phyloP scores from a whole-genome alignment of 1,140 invertebrate genomes.

The Aphelenchoides fujianensis region DNA sequence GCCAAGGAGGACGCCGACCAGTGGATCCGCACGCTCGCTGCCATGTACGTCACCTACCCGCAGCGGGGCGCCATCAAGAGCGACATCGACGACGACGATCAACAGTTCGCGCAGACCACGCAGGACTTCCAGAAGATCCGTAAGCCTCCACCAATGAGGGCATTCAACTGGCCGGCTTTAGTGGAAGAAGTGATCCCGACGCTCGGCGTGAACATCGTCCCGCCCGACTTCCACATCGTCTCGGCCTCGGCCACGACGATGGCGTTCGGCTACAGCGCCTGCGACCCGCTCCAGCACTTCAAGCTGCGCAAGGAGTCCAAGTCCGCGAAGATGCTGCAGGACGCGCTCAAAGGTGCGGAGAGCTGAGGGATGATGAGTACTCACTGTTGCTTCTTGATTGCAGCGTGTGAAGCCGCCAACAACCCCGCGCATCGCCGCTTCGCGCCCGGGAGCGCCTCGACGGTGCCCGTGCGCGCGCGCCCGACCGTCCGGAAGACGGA shows the following conservation, averaged over 20 bases:
- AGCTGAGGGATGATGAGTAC: no score
- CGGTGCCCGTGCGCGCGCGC: slow-evolving; percentile 39
- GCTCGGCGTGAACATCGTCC: slow-evolving; percentile 37
- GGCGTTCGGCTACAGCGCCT: slow-evolving; percentile 22
- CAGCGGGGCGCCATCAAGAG: slow-evolving; percentile 33
- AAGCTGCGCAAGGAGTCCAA: slow-evolving; percentile 31
- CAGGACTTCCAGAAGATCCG: slow-evolving; percentile 31
- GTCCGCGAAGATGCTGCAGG: slow-evolving; percentile 38
- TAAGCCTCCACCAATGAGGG: slow-evolving; percentile 23
- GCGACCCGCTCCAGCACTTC: slow-evolving; percentile 43
- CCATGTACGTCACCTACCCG: slow-evolving; percentile 41
- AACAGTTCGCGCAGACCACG: background rate
- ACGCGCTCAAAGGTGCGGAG: slow-evolving; percentile 42
- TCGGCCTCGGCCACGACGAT: slow-evolving; percentile 35
- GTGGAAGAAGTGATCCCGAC: slow-evolving; percentile 16
- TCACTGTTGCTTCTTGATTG: background rate
- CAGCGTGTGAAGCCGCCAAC: slow-evolving; percentile 35
- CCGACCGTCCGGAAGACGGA: slow-evolving; percentile 39
- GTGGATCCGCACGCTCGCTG: slow-evolving; percentile 44
- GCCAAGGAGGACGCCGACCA: slow-evolving; percentile 45
- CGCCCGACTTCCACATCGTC: slow-evolving; percentile 34
- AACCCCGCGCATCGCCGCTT: slow-evolving; percentile 25
- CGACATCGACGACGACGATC: slow-evolving; percentile 14
- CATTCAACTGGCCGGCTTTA: no score
- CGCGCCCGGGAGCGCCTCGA: slow-evolving; percentile 27